These are phyloP conservation scores for Poicephalus gulielmi DNA, from an alignment of 2,113 vertebrate genomes.

Conservation along the genomic window DNA sequence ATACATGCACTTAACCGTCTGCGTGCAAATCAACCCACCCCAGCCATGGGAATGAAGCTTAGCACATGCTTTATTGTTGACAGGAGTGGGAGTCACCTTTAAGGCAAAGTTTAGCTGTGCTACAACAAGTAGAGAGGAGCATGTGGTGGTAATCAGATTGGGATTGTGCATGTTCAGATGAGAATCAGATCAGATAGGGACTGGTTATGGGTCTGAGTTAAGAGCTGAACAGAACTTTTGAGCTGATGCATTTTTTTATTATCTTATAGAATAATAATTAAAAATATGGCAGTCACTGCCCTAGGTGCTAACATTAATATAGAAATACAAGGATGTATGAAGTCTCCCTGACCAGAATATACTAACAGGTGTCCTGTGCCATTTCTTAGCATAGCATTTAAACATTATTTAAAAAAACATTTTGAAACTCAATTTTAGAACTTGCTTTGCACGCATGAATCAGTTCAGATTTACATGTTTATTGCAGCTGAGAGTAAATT, in stretches of 20 bases:
- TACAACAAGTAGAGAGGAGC: background rate
- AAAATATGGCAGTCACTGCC: background rate
- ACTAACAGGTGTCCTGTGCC: background rate
- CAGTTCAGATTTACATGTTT: slow-evolving; percentile 34
- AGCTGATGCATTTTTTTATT: background rate
- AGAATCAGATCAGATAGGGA: background rate
- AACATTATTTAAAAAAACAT: background rate
- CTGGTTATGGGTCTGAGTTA: background rate
- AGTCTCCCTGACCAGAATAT: background rate
- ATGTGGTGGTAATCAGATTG: background rate
- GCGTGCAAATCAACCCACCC: slow-evolving; percentile 13
- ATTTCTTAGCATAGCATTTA: background rate
- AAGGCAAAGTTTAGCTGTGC: background rate
- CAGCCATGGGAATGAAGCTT: slow-evolving; percentile 28
- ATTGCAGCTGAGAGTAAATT: slow-evolving; percentile 21
- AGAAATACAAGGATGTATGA: background rate
- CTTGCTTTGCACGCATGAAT: slow-evolving; percentile 2
- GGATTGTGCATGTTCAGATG: background rate
- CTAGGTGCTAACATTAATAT: background rate
- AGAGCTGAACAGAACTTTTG: background rate
- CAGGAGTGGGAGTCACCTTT: slow-evolving; percentile 11
- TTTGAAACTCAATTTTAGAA: slow-evolving; percentile 18
- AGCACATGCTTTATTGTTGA: background rate
- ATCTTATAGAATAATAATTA: background rate
- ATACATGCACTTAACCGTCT: slow-evolving; percentile 2